phyloP scores from a whole-genome alignment of 2,113 vertebrate genomes.

The Chaetodon trifascialis region DNA sequence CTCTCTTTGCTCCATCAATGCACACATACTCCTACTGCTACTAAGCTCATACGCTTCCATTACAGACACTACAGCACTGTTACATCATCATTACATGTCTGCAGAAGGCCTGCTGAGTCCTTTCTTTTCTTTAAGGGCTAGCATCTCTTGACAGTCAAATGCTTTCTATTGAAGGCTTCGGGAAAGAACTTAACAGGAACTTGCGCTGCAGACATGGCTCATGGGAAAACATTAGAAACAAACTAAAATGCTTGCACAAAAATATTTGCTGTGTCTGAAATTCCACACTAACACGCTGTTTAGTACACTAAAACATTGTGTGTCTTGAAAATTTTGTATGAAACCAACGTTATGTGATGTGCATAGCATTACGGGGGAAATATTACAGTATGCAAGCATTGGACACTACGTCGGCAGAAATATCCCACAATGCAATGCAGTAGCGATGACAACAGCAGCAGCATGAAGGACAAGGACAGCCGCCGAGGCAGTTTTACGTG shows the following conservation, averaged over 20 bases:
- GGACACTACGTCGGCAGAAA: too few relatives aligned
- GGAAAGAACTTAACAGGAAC: background rate
- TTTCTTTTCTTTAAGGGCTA: background rate
- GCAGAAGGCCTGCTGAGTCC: background rate
- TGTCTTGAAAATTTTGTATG: too few relatives aligned
- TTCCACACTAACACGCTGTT: too few relatives aligned
- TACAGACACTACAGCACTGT: background rate
- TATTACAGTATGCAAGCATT: too few relatives aligned
- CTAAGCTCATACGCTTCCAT: background rate
- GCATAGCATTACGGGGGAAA: too few relatives aligned
- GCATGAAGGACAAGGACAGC: too few relatives aligned
- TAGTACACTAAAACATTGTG: too few relatives aligned
- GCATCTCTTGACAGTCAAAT: background rate
- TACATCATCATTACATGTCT: background rate
- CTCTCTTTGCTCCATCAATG: background rate
- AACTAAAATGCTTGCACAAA: too few relatives aligned
- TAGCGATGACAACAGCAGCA: too few relatives aligned
- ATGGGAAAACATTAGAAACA: background rate
- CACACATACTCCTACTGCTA: background rate
- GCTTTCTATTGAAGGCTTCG: background rate
- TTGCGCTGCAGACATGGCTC: background rate
- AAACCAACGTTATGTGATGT: too few relatives aligned
- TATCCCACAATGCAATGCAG: too few relatives aligned
- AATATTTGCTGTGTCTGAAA: background rate
- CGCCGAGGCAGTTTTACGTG: too few relatives aligned